A percentile compares a stretch with the other conserved stretches of the same genome.
Evolutionary conservation across 2,888 invertebrate species (phyloP).

Genomic region (Sepioteuthis lessoniana): DNA sequence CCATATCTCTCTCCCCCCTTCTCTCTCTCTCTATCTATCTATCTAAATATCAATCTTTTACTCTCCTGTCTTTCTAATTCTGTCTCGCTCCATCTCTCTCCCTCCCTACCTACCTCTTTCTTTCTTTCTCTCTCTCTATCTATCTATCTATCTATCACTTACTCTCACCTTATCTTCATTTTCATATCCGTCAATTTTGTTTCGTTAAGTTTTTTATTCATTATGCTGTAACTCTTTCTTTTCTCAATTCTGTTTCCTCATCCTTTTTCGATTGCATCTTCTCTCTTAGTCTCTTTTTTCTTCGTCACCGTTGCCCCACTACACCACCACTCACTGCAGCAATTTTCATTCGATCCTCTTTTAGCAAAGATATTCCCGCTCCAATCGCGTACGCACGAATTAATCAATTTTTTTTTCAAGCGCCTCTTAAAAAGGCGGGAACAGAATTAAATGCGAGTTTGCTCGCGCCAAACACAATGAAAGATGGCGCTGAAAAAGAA

Average conservation of each 20-base stretch:
- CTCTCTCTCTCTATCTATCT: no score
- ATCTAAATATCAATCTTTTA: no score
- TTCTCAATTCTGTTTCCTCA: not conserved
- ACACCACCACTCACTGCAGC: not conserved
- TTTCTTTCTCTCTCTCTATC: no score
- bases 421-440: not conserved
- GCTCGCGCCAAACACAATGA: not conserved
- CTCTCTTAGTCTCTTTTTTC: not conserved
- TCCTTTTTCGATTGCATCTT: not conserved
- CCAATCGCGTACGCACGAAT: not conserved
- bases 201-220: no score
- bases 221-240: not conserved
- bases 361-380: slow-evolving; percentile 16
- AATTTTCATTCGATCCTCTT: not conserved
- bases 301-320: not conserved
- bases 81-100: no score
- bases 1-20: no score
- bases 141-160: no score
- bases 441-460: not conserved
- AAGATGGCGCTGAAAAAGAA: not conserved
- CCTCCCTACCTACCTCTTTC: no score
- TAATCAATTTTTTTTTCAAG: not conserved
- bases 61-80: no score
- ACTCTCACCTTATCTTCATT: no score
- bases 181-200: no score